Evolutionary conservation across 2,113 vertebrate species (phyloP), one percentile per base, ranked within the genome.

Genomic region (Sterrhoptilus dennistouni): DNA sequence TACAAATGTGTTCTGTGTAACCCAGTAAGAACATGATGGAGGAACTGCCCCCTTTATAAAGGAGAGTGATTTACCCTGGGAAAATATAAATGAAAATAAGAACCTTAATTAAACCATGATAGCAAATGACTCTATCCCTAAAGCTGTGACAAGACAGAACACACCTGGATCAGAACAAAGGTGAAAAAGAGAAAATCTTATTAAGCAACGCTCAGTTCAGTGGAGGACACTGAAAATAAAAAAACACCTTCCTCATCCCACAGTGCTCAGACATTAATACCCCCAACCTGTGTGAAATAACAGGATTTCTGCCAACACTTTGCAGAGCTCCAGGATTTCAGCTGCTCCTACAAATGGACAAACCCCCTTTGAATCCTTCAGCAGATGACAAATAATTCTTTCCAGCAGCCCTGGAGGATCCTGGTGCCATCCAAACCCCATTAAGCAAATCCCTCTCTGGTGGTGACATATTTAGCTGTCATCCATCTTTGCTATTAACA

Each of bases 401-500:
- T 22, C 70, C n/a, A 57, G 14, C 38, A 38, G 89, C 87, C 93
- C 42, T 15, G 2, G 80, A 85, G 79, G 68, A 81, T 65, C 65
- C 89, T 12, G 15, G 40, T 21, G 80, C 65, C 95, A 84, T 53
- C 84, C 94, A 52, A 38, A 82, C 0, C 33, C 33, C 33, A 83
- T 57, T 13, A 65, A 84, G 94, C 70, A 89, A 90, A 95, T 76
- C 89, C 85, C 78, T 65, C 53, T 12, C 91, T 96, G 0, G 57
- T 70, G 53, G 86, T 33, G 94, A 72, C 87, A 85, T 20, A 90
- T 91, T 90, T 59, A 91, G 90, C 91, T 66, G 78, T 14, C 91
- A 94, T 85, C 94, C 95, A 94, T 93, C 96, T 91, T 29, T 35
- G 84, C 68, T 35, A 64, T 65, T 72, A 96, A n/a, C 78, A 82